These are phyloP conservation scores for Pomatorhinus ruficollis DNA, from an alignment of 2,113 vertebrate species.

Conservation along the genomic window DNA sequence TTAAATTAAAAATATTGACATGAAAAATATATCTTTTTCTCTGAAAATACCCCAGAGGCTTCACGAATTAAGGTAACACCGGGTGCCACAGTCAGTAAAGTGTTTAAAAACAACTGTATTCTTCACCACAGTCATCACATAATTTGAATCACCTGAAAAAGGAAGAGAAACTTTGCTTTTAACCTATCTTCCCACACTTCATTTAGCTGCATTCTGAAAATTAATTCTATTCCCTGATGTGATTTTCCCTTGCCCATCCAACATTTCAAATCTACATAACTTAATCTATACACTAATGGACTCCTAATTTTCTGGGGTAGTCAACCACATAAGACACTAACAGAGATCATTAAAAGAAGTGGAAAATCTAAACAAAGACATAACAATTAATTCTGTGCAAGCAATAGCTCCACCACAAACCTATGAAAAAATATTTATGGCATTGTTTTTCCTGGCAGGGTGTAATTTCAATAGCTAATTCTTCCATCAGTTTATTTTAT, in stretches of 20 bases:
- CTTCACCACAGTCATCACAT: not conserved
- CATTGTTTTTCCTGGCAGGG: not conserved
- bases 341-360: constrained; percentile 27
- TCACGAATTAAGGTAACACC: not conserved
- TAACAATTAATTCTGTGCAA: constrained; percentile 36
- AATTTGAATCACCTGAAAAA: not conserved
- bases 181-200: not conserved
- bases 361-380: constrained; percentile 56
- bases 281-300: constrained; percentile 34
- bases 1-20: not conserved
- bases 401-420: not conserved
- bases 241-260: not conserved
- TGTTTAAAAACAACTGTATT: not conserved
- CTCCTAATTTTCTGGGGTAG: constrained; percentile 54
- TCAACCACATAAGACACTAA: constrained; percentile 49
- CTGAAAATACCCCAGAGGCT: not conserved
- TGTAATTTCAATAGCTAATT: constrained; percentile 9
- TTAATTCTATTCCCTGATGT: not conserved
- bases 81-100: not conserved
- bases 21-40: not conserved
- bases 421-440: constrained; percentile 12
- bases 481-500: not conserved
- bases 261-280: constrained; percentile 32
- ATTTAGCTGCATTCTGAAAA: not conserved
- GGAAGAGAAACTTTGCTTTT: constrained; percentile 5